Evolutionary conservation across 2,888 invertebrate genomes (phyloP).

Genomic region (Xylota sylvarum): DNA sequence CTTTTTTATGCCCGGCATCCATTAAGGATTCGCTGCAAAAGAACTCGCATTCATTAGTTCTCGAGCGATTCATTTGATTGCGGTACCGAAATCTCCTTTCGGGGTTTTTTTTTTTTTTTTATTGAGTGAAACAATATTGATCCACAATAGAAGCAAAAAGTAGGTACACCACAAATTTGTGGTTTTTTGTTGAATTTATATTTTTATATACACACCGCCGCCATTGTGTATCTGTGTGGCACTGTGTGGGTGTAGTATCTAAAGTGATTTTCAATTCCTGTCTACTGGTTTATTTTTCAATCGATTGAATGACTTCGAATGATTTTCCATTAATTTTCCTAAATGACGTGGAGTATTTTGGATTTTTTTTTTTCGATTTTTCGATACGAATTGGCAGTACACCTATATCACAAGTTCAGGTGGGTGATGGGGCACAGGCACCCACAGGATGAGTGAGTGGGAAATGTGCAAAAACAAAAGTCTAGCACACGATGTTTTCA

Average conservation of each 20-base stretch:
- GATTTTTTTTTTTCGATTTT: slow-evolving; percentile 28
- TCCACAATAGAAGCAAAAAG: slow-evolving; percentile 5
- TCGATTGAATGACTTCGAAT: slow-evolving; percentile 69
- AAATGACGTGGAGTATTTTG: slow-evolving; percentile 74
- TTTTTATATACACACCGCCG: slow-evolving; percentile 4
- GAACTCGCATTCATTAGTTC: not conserved
- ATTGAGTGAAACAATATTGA: slow-evolving; percentile 16
- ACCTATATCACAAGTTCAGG: slow-evolving; percentile 5
- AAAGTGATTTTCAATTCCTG: slow-evolving; percentile 61
- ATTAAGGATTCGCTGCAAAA: not conserved
- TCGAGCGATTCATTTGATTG: not conserved
- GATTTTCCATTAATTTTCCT: slow-evolving; percentile 78
- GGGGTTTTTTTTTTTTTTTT: not conserved
- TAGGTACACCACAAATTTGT: slow-evolving; percentile 15
- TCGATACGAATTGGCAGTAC: slow-evolving; percentile 23
- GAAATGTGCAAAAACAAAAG: slow-evolving; percentile 54
- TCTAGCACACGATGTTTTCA: slow-evolving; percentile 57
- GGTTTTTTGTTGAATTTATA: slow-evolving; percentile 45
- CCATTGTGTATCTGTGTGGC: not conserved
- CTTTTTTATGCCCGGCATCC: not conserved
- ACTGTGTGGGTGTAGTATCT: not conserved
- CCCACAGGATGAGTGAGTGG: not conserved
- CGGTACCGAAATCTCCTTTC: not conserved
- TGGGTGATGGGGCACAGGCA: not conserved
- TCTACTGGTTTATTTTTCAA: slow-evolving; percentile 53